Evolutionary conservation across 1,140 invertebrate genomes (phyloP), one percentile per base, ranked within the genome.

Genomic region (Coelopa frigida): DNA sequence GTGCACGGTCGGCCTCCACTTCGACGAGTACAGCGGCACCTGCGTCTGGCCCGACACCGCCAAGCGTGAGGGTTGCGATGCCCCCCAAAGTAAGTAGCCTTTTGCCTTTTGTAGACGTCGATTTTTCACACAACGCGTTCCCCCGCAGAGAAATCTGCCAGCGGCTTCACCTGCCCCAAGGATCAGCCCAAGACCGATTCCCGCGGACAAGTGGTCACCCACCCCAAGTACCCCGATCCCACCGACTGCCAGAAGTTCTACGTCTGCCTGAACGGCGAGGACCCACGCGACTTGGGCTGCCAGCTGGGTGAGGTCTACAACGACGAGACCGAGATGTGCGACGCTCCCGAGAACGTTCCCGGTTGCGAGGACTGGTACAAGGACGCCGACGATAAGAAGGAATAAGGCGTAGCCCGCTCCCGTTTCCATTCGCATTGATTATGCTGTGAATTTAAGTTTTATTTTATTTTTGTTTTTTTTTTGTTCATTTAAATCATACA

Each of bases 341-440:
- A 90, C 56, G 79, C 81, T 4, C 86, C 89, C 21, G 87, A 92
- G 67, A 89, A 91, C 59, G 89, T 92, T 39, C 76, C 81, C 48
- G 87, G 87, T 77, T 93, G 86, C 61, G 84, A 87, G 78, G 85
- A 89, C 59, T 89, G 87, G 86, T 89, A 85, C 77, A 88, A 87
- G 70, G 84, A 88, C 47, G 49, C 67, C 8, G 76, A 78, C 52
- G 75, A 77, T 23, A 63, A 64, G 47, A 66, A 63, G 41, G 42
- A 59, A 20, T 66, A 68, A 50, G 48, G 23, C 27, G 8, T 10
- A 10, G 27, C n/a, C n/a, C n/a, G n/a, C n/a, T n/a, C n/a, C n/a
- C n/a, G n/a, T n/a, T 10, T 10, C 14, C 27, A 29, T 10, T 29
- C 8, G 14, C 8, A 10, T 29, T 14, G 14, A 10, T 10, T 8